phyloP scores from a whole-genome alignment of 2,113 vertebrate genomes.

The Campylorhamphus procurvoides region DNA sequence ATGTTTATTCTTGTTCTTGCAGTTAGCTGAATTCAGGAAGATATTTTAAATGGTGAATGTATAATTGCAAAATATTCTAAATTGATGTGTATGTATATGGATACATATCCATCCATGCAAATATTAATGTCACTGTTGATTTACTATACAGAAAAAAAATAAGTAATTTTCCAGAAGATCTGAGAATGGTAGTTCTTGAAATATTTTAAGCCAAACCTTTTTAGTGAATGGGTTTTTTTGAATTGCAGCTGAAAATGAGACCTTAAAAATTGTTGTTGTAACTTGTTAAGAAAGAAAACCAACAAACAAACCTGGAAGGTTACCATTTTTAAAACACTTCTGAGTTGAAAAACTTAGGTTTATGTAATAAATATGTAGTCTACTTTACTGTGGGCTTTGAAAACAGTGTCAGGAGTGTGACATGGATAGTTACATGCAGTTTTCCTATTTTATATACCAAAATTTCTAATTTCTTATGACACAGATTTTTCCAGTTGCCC shows the following conservation, averaged over 20 bases:
- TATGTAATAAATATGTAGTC: neutral
- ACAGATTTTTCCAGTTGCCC: neutral
- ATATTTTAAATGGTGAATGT: neutral
- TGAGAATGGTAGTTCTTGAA: neutral
- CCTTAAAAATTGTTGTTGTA: neutral
- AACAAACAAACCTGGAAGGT: neutral
- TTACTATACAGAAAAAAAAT: neutral
- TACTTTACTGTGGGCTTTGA: neutral
- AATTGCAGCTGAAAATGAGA: neutral
- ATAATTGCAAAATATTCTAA: neutral
- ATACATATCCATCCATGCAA: neutral
- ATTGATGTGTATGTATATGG: neutral
- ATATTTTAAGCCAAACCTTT: neutral
- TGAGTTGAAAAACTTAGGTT: neutral
- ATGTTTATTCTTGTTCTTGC: neutral
- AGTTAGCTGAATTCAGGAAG: neutral
- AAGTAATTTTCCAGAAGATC: neutral
- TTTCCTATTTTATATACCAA: neutral
- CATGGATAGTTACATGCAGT: neutral
- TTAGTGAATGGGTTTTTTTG: accelerated
- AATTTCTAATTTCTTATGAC: neutral
- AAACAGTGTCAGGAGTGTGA: neutral
- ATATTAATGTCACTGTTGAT: neutral
- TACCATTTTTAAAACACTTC: neutral
- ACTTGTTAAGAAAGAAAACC: neutral